Evolutionary conservation across 2,113 vertebrate species (phyloP), one percentile per base, ranked within the genome.

Genomic region (Albula glossodonta): DNA sequence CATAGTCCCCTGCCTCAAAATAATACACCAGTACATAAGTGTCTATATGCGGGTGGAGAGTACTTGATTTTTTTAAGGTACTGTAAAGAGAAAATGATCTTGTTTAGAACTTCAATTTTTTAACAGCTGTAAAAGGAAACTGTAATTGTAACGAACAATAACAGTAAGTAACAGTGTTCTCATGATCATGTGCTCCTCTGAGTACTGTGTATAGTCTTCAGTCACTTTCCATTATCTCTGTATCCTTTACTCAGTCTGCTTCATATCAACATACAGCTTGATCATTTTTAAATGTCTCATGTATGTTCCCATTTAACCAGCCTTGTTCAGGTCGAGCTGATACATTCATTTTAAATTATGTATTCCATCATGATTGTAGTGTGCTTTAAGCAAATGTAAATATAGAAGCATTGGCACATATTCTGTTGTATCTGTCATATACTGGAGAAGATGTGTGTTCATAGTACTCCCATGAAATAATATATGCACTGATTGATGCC

Each of bases 61-160:
- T 41, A 41, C 31, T 41, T 41, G 60, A 63, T 15, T 63, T 63
- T 19, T 19, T 63, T 63, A 15, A 63, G 60, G 4, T 63, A 63
- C 60, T 17, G 10, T 63, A 63, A 63, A 19, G 60, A 15, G 17
- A 63, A 63, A 56, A 63, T 1, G 4, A 17, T 63, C 22, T 92
- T 94, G 93, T 92, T 94, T 93, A 94, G 81, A 91, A 91, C 85
- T 87, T 88, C 60, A n/a, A 74, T 82, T 90, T 90, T n/a, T n/a
- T 2, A 70, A 17, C 2, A n/a, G 10, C 19, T 22, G n/a, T 22
- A 25, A 70, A 70, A 70, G 63, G 22, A 11, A 31, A 10, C 7
- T 41, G 31, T 41, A 41, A 41, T 41, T 41, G 31, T 41, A 41
- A 41, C 31, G 31, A 41, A 41, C 31, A 41, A 41, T 41, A 41